Conservation (phyloP, 2,797 vertebrate genomes). For the Dryobates pubescens region DNA sequence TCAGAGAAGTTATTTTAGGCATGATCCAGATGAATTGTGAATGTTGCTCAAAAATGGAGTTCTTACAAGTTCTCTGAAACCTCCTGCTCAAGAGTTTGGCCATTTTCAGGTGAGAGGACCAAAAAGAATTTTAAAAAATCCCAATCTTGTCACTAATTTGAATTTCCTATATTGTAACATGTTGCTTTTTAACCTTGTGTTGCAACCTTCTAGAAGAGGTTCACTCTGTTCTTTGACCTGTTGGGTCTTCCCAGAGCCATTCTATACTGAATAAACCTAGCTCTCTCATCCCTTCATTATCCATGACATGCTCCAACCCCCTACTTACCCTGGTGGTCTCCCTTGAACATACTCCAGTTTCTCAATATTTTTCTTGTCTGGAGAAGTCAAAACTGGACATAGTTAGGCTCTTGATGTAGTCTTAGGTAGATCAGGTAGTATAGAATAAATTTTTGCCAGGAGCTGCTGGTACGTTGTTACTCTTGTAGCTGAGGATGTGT, state of each 20-base stretch:
- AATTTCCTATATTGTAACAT: not conserved
- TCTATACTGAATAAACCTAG: accelerated
- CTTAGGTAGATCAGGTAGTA: not conserved
- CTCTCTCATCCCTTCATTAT: accelerated
- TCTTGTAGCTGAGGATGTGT: not conserved
- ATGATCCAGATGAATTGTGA: not conserved
- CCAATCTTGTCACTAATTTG: accelerated
- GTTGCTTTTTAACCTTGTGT: not conserved
- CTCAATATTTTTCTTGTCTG: not conserved
- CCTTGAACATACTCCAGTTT: not conserved
- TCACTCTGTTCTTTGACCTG: not conserved
- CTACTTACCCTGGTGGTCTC: accelerated
- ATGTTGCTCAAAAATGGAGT: accelerated
- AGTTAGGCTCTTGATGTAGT: not conserved
- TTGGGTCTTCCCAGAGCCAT: not conserved
- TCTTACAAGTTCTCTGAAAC: not conserved
- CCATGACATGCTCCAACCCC: accelerated
- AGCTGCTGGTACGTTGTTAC: not conserved
- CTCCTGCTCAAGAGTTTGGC: not conserved
- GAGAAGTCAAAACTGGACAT: not conserved
- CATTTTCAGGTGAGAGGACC: not conserved
- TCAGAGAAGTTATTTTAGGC: not conserved
- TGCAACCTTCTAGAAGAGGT: accelerated
- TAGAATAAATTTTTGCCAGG: not conserved
- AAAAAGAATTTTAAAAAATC: too few species aligned